A percentile compares a stretch with the other conserved stretches of the same genome.
Conservation (phyloP, 35 echinoderm and acorn worm genomes). For the Diadema setosum region DNA sequence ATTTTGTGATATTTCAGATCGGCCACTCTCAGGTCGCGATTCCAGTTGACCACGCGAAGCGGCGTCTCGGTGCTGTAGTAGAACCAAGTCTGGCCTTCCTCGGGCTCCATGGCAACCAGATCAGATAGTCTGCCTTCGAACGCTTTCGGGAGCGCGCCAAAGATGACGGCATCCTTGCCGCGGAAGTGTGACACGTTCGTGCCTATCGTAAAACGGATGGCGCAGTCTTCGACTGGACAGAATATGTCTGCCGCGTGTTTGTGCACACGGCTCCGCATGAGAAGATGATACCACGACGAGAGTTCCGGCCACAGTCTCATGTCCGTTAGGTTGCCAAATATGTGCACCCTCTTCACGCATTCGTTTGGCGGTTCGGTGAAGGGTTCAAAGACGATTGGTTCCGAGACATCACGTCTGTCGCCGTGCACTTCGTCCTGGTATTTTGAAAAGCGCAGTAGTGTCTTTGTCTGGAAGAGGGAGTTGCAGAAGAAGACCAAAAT, state of each 20-base stretch:
- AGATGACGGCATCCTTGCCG: conserved; percentile 66
- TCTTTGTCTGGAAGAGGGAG: not conserved
- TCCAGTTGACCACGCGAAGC: conserved; percentile 46
- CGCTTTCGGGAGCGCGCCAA: conserved; percentile 64
- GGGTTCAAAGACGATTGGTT: not conserved
- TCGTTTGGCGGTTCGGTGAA: not conserved
- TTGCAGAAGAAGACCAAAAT: not conserved
- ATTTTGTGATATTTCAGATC: conserved; percentile 79
- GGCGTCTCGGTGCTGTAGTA: conserved; percentile 80
- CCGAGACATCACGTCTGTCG: not conserved
- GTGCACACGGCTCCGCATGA: not conserved
- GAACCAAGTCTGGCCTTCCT: conserved; percentile 64
- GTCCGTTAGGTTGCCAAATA: conserved; percentile 63
- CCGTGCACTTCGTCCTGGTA: not conserved
- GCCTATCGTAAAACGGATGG: conserved; percentile 32
- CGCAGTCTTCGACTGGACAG: conserved; percentile 12
- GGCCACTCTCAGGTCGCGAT: not conserved
- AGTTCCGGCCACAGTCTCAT: conserved; percentile 70
- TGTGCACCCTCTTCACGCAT: conserved; percentile 47
- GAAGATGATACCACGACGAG: not conserved
- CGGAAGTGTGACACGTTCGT: conserved; percentile 12
- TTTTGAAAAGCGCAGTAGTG: not conserved
- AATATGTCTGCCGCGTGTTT: not conserved
- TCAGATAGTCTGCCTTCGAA: conserved; percentile 27
- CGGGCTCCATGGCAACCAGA: conserved; percentile 6